Evolutionary conservation across 2,888 invertebrate genomes (phyloP).

Genomic region (Eupeodes latifasciatus): DNA sequence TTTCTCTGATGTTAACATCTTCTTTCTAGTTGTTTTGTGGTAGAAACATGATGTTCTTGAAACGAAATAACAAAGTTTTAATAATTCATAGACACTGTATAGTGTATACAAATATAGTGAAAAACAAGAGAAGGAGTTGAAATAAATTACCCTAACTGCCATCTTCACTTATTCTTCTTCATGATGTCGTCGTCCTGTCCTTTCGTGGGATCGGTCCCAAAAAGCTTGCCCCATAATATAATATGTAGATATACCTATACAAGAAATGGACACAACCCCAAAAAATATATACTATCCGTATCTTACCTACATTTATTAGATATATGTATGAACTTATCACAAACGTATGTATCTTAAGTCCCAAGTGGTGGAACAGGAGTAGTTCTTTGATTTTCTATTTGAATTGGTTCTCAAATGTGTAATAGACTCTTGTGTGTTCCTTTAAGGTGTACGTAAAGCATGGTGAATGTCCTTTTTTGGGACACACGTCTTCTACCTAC

Average conservation of each 20-base stretch:
- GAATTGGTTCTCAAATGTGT: slow-evolving; percentile 72
- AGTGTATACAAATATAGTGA: background rate
- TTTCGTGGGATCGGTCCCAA: slow-evolving; percentile 3
- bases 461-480: slow-evolving; percentile 59
- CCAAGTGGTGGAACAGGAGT: slow-evolving; percentile 59
- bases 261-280: slow-evolving; percentile 54
- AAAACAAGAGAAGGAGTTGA: slow-evolving; percentile 20
- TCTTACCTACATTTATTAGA: background rate
- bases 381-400: slow-evolving; percentile 76
- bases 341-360: slow-evolving; percentile 42
- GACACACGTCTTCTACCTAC: slow-evolving; percentile 57
- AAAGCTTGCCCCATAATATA: slow-evolving; percentile 8
- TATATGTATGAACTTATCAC: background rate
- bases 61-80: slow-evolving; percentile 59
- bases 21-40: background rate
- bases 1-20: slow-evolving; percentile 11
- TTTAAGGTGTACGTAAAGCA: slow-evolving; percentile 39
- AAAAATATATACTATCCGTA: slow-evolving; percentile 7
- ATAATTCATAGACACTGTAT: slow-evolving; percentile 64
- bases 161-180: slow-evolving; percentile 52
- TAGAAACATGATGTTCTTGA: slow-evolving; percentile 31
- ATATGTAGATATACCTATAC: background rate
- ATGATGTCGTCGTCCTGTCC: slow-evolving; percentile 1
- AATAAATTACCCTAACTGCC: slow-evolving; percentile 70
- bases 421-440: slow-evolving; percentile 48